Percentiles rank a stretch among this genome's conserved stretches.
phyloP scores from a whole-genome alignment of 2,888 invertebrate genomes.

The Trilocha varians region DNA sequence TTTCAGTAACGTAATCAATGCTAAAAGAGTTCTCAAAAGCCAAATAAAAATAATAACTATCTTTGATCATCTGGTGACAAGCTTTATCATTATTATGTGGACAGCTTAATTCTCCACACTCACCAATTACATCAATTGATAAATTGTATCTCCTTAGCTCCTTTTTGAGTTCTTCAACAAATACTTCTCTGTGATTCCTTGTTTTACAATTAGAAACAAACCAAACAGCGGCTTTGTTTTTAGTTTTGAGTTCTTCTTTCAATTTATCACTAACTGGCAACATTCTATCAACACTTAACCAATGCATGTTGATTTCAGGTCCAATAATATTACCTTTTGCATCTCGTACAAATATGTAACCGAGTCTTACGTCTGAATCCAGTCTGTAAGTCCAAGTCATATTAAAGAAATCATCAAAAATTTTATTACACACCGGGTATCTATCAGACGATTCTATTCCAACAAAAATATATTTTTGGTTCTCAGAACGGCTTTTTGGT shows the following conservation, averaged over 20 bases:
- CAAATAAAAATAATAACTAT: constrained; percentile 40
- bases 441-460: constrained; percentile 40
- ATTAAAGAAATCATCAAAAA: constrained; percentile 29
- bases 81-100: constrained; percentile 17
- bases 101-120: too few relatives aligned
- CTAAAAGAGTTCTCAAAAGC: constrained; percentile 47
- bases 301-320: constrained; percentile 36
- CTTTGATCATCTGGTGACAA: constrained; percentile 28
- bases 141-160: constrained; percentile 14
- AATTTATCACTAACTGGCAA: constrained; percentile 27
- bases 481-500: constrained; percentile 23
- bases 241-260: constrained; percentile 21
- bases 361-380: constrained; percentile 38
- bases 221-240: too few relatives aligned
- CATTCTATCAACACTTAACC: constrained; percentile 34
- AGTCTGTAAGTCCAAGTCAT: constrained; percentile 45
- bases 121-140: constrained; percentile 22
- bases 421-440: too few relatives aligned
- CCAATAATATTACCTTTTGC: constrained; percentile 19
- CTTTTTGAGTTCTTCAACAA: constrained; percentile 10
- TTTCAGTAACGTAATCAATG: constrained; percentile 46
- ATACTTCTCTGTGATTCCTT: too few relatives aligned
- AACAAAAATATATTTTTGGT: constrained; percentile 44
- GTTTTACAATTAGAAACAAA: constrained; percentile 29
- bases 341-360: constrained; percentile 42